Base-by-base conservation (phyloP, 30 jellyfish, hydroid and myxozoan genomes). In the Sanderia malayensis region DNA sequence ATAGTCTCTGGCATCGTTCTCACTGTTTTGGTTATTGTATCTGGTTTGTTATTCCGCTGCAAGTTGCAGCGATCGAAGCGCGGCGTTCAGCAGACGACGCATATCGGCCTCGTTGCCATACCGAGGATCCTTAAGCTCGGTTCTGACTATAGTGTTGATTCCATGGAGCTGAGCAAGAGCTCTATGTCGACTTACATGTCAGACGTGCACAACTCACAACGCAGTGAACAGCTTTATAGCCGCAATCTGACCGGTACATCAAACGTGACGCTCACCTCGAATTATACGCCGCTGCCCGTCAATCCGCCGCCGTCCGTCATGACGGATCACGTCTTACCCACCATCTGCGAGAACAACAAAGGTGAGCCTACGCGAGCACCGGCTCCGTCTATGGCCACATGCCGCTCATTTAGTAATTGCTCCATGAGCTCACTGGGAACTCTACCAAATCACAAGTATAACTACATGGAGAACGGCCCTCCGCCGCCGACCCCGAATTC, bases 271-370 rank as follows among this genome's bases (percentile, higher is more conserved):
- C 58, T 80, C 32, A 64, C 85, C 9, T 82, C 97, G 31, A 94
- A 73, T 45, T 90, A 73, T 72, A 73, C 93, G 46, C 97, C 87
- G 46, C 22, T 82, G 41, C 95, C 95, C 15, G 88, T 74, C 15
- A 82, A 90, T 55, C 97, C 97, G 0, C 97, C 97, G n/a, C 97
- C 97, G 66, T 90, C 97, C 46, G 77, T 92, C 2, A 65, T 72
- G 72, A 83, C 95, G 2, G 92, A 74, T 46, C 67, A 90, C 17
- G 83, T 79, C 9, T 55, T 89, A 69, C 81, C 97, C 31, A 63
- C 87, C 1, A 63, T 90, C 7, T 44, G 96, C 33, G 97, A 82
- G 59, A 67, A 65, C 80, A 67, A 65, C 80, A 73, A 83, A 33
- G 88, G 75, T 0, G 85, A 83, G 73, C 81, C 88, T 66, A 66